phyloP scores from a whole-genome alignment of 2,113 vertebrate genomes.

The Chlorodrepanis virens region DNA sequence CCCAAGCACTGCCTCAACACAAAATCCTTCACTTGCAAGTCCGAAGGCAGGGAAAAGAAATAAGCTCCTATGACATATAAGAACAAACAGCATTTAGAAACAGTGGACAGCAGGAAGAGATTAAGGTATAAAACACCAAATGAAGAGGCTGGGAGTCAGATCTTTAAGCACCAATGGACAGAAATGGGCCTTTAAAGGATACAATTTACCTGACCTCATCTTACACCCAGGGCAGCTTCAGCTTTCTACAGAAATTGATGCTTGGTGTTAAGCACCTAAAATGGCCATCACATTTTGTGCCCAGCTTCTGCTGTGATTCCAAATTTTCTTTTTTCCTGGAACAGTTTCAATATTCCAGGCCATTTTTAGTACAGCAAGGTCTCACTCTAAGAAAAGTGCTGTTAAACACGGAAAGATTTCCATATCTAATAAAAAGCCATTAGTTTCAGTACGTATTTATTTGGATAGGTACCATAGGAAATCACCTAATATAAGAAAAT shows the following conservation, averaged over 20 bases:
- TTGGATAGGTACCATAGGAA: neutral
- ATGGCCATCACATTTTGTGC: fast-evolving
- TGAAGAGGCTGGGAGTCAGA: neutral
- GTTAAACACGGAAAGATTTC: neutral
- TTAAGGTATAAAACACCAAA: neutral
- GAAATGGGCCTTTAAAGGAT: fast-evolving
- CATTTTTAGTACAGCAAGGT: neutral
- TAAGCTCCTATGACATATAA: fast-evolving
- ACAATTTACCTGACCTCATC: neutral
- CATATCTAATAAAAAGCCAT: neutral
- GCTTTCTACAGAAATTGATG: neutral
- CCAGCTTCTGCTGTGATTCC: neutral
- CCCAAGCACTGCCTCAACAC: neutral
- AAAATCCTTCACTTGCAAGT: neutral
- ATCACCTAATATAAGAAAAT: neutral
- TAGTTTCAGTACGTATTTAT: neutral
- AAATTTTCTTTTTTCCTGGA: neutral
- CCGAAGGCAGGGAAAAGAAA: neutral
- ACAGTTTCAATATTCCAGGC: neutral
- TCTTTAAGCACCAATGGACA: fast-evolving
- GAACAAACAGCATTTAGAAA: neutral
- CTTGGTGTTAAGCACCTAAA: neutral
- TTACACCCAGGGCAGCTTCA: fast-evolving
- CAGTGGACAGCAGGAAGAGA: neutral
- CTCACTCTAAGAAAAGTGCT: neutral